These are phyloP conservation scores for Conus betulinus DNA, from an alignment of 1,140 invertebrate genomes.

Conservation along the genomic window DNA sequence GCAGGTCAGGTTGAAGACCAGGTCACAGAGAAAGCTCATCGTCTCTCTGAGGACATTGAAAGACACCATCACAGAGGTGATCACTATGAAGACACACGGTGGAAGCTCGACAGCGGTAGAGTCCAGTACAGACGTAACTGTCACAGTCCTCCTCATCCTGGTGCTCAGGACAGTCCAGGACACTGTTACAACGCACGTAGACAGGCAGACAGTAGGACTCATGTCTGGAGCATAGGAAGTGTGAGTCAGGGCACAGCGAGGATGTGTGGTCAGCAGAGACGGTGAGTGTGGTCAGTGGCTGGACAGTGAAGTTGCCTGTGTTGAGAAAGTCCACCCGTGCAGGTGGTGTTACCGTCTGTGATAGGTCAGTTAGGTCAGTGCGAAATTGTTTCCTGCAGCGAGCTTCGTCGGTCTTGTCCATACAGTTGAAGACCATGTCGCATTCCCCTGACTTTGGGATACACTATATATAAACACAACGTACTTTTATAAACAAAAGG, in stretches of 20 bases:
- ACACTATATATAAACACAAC: too few relatives aligned
- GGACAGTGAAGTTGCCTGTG: neutral
- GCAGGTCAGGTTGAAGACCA: neutral
- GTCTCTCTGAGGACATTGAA: neutral
- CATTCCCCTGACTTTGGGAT: too few relatives aligned
- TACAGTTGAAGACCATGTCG: too few relatives aligned
- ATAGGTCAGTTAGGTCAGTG: too few relatives aligned
- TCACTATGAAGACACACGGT: neutral
- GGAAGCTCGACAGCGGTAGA: conserved; percentile 11
- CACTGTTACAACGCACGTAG: neutral
- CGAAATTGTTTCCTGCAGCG: neutral
- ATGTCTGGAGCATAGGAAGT: neutral
- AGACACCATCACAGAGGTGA: neutral
- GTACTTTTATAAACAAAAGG: too few relatives aligned
- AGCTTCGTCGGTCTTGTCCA: neutral
- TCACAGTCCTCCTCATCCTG: neutral
- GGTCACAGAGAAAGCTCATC: neutral
- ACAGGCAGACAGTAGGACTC: conserved; percentile 12
- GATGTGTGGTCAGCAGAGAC: neutral
- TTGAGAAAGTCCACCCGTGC: neutral
- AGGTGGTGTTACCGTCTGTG: neutral
- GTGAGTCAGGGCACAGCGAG: neutral
- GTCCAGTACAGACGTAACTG: neutral
- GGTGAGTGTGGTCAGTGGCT: neutral
- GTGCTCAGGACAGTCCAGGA: neutral